Percentiles rank a stretch among this genome's conserved stretches.
Conservation (phyloP, 2,113 vertebrate genomes). For the Tamias sibiricus region DNA sequence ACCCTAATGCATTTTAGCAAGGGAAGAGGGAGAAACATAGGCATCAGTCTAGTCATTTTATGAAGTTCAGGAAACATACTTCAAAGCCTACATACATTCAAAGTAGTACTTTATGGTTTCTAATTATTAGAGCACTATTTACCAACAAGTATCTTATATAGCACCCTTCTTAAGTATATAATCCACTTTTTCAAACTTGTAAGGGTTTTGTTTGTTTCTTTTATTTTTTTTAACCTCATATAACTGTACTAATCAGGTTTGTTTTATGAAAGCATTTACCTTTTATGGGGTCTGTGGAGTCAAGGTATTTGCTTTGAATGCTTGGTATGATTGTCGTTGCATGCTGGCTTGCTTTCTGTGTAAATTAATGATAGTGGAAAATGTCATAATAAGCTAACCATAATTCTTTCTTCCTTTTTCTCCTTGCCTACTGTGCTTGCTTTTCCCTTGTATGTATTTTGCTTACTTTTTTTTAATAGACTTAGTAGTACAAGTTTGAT, state of each 20-base stretch:
- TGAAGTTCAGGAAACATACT: slow-evolving; percentile 77
- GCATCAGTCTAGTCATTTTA: slow-evolving; percentile 77
- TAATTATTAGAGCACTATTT: slow-evolving; percentile 78
- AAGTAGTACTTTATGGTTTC: slow-evolving; percentile 74
- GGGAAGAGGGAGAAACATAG: slow-evolving; percentile 60
- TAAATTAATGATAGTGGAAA: slow-evolving; percentile 82
- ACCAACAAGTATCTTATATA: slow-evolving; percentile 55
- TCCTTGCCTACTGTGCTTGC: slow-evolving; percentile 88
- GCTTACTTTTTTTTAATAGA: slow-evolving; percentile 85
- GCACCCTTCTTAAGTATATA: slow-evolving; percentile 61
- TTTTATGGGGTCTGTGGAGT: slow-evolving; percentile 72
- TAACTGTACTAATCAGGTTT: slow-evolving; percentile 79
- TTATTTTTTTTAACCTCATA: not conserved
- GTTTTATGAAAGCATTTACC: slow-evolving; percentile 80
- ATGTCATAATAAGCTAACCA: slow-evolving; percentile 85
- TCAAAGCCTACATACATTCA: slow-evolving; percentile 71
- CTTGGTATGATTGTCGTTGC: slow-evolving; percentile 77
- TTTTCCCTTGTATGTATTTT: slow-evolving; percentile 88
- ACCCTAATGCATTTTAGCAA: slow-evolving; percentile 60
- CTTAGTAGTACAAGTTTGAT: slow-evolving; percentile 81
- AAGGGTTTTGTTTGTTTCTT: slow-evolving; percentile 5
- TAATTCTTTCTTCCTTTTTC: slow-evolving; percentile 86
- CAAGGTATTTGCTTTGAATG: slow-evolving; percentile 78
- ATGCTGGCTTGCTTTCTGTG: slow-evolving; percentile 84
- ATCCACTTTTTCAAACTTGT: slow-evolving; percentile 74